Evolutionary conservation across 1,140 invertebrate species (phyloP), one percentile per base, ranked within the genome.

Genomic region (Spodoptera frugiperda): DNA sequence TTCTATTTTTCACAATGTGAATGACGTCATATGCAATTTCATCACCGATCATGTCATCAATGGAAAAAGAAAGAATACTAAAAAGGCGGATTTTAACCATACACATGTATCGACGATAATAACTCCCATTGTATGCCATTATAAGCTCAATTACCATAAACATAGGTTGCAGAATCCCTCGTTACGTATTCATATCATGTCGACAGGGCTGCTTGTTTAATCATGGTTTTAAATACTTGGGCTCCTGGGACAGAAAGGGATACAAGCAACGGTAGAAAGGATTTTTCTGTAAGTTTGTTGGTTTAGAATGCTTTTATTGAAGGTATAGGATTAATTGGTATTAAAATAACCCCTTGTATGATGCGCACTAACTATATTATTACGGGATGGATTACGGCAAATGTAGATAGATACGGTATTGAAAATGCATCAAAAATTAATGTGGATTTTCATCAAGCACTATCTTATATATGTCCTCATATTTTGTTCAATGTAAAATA

Each of bases 131-230:
- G 72, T 59, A 67, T 73, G n/a, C 72, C 39, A 73, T 82, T 77
- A 82, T 79, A 53, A 30, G 55, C 74, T 55, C 53, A 73, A 81
- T 81, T 78, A 70, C 57, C 68, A 78, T 74, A 77, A 74, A 70
- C 74, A 71, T 79, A 78, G 59, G 80, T 55, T 46, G 19, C 44
- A 81, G 49, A 79, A 78, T 81, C 59, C 53, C 44, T 77, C 70
- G 72, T 48, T 70, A 59, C 25, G 68, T 78, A 67, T 77, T 74
- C 77, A 6, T 54, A 19, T 12, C 51, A 55, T 14, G 51, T 71
- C 25, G 57, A 33, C 12, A 71, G 19, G 53, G 30, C 30, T 48
- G 21, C 44, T 49, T 11, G 19, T 30, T 46, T 30, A 59, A 59
- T 39, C 33, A 14, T 59, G 55, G 55, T 61, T 33, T 15, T 11